These are phyloP conservation scores for Drosophila nigromelanica DNA, from an alignment of 1,140 invertebrate species.

Conservation along the genomic window DNA sequence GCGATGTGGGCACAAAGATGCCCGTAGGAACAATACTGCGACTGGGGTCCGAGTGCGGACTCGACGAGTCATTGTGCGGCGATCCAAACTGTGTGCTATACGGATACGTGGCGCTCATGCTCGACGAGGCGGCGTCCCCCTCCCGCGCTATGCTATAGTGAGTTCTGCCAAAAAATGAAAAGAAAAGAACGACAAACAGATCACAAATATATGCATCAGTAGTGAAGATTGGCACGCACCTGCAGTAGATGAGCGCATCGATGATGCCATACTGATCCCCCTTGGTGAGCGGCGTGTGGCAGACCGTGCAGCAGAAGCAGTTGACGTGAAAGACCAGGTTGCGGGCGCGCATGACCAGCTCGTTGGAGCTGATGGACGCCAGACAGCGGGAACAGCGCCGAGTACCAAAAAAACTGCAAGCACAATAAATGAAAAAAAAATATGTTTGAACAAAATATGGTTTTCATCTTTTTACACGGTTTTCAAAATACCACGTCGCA, in stretches of 20 bases:
- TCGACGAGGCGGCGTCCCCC: slow-evolving; percentile 87
- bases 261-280: slow-evolving; percentile 97
- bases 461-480: no score
- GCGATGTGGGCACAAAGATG: slow-evolving; percentile 79
- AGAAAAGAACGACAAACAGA: no score
- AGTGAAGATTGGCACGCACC: slow-evolving; percentile 69
- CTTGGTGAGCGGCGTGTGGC: slow-evolving; percentile 92
- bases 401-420: slow-evolving; percentile 91
- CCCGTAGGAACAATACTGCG: slow-evolving; percentile 83
- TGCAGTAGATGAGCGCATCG: slow-evolving; percentile 92
- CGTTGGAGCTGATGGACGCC: slow-evolving; percentile 94
- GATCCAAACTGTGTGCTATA: slow-evolving; percentile 83
- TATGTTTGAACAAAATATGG: no score
- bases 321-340: slow-evolving; percentile 97
- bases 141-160: slow-evolving; percentile 91
- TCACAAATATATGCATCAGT: no score
- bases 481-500: no score
- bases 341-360: slow-evolving; percentile 97
- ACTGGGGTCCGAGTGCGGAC: slow-evolving; percentile 81
- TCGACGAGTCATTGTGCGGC: slow-evolving; percentile 82
- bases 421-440: no score
- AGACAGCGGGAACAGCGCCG: slow-evolving; percentile 95
- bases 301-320: slow-evolving; percentile 97
- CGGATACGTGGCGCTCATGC: slow-evolving; percentile 87
- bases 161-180: slow-evolving; percentile 83